A percentile compares a stretch with the other conserved stretches of the same genome.
phyloP scores from a whole-genome alignment of 1,140 invertebrate species.

The Listronotus bonariensis region DNA sequence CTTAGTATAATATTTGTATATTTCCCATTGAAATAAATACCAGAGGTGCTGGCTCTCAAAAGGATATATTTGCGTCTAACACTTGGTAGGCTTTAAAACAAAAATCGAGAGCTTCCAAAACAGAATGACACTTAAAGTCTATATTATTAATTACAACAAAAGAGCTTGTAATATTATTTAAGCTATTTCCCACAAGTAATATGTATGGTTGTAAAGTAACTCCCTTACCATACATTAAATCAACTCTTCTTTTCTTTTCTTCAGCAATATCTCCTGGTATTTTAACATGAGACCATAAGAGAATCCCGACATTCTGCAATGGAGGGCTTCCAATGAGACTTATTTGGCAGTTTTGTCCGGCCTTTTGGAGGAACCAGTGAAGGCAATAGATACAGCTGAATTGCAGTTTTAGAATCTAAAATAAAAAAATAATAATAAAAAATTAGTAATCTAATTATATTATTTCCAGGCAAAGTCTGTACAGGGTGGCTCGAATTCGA shows the following conservation, averaged over 20 bases:
- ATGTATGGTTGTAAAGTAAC: conserved; percentile 5
- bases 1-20: conserved; percentile 9
- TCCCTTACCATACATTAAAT: conserved; percentile 7
- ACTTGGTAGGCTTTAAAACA: conserved; percentile 6
- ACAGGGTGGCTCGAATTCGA: too few relatives aligned
- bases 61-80: not conserved
- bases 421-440: not conserved
- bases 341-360: not conserved
- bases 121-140: conserved; percentile 5
- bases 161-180: not conserved
- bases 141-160: conserved; percentile 10
- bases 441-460: too few relatives aligned
- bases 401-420: conserved; percentile 7
- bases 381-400: conserved; percentile 2
- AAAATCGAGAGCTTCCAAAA: conserved; percentile 8
- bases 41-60: not conserved
- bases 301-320: not conserved
- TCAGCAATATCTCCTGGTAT: not conserved
- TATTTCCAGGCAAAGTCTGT: too few relatives aligned
- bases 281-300: conserved; percentile 6
- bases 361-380: conserved; percentile 3
- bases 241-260: conserved; percentile 1
- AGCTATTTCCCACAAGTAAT: conserved; percentile 10
- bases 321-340: conserved; percentile 1
- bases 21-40: conserved; percentile 7